Base-by-base conservation (phyloP, 2,797 vertebrate genomes). In the Tapirus indicus region DNA sequence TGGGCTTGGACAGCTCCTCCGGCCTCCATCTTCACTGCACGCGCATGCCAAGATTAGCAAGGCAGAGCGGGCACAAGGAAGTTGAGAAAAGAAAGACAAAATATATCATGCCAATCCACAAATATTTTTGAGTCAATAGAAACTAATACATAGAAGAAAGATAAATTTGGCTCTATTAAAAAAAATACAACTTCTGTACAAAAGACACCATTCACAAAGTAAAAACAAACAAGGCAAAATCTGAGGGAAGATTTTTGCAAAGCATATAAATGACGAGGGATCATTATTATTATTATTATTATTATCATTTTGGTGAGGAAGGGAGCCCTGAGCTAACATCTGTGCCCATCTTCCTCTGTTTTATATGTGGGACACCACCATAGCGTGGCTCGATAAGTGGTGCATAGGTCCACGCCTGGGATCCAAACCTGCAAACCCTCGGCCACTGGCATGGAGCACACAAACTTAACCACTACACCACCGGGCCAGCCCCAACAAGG, bases 211-310 rank as follows among this genome's bases (percentile, higher is more conserved):
- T 49, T 83, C 41, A 60, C 25, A 49, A n/a, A 74, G 11, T 29
- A 27, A 23, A 80, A 90, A 92, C 38, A 91, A 69, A 85, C 38
- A 91, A 83, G 78, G 64, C 49, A 91, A 92, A 83, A 20, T 58
- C 83, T 88, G n/a, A 68, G 35, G 5, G 75, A 71, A 80, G 18
- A 60, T 66, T 58, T 92, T 91, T 80, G 18, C 32, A 91, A 60
- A 62, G 18, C 5, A 93, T 25, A 20, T 66, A 87, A 75, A 32
- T 91, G 21, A 80, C 54, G 80, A 83, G 27, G 44, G 44, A 75
- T 69, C 91, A 90, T 90, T 90, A 91, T 47, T 38, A 38, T 38
- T 38, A 38, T 38, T 38, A 38, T 38, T 38, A 38, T 38, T 38
- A 38, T 38, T 38, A 38, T 38, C 4, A 38, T 38, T 38, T 38